These are phyloP conservation scores for Linnaemya tessellans DNA, from an alignment of 2,888 invertebrate genomes.

Conservation along the genomic window DNA sequence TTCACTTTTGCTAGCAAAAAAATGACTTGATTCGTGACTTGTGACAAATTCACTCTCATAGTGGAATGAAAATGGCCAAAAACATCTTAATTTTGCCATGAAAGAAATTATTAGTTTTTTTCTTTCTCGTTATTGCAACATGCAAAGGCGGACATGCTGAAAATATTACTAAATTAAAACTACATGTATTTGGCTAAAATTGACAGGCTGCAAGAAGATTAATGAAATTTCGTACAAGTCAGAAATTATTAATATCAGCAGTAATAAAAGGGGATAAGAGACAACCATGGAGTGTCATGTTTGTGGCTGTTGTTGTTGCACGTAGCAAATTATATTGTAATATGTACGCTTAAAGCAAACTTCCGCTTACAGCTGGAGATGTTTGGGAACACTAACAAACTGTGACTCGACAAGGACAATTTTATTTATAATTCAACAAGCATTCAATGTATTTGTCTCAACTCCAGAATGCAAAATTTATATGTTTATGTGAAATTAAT, in stretches of 20 bases:
- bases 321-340: slow-evolving; percentile 24
- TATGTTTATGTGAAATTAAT: no score
- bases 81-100: slow-evolving; percentile 40
- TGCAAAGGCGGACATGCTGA: slow-evolving; percentile 5
- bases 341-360: not conserved
- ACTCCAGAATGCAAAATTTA: no score
- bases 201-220: slow-evolving; percentile 1
- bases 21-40: not conserved
- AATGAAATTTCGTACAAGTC: slow-evolving; percentile 1
- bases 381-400: not conserved
- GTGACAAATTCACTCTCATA: not conserved
- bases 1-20: not conserved
- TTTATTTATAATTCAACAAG: not conserved
- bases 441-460: not conserved
- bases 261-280: not conserved
- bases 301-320: not conserved
- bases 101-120: not conserved
- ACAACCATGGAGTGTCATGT: slow-evolving; percentile 1
- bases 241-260: not conserved
- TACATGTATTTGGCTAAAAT: slow-evolving; percentile 5
- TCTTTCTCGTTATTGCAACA: slow-evolving; percentile 5
- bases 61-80: not conserved
- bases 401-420: not conserved
- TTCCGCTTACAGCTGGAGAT: not conserved
- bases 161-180: slow-evolving; percentile 26